Percentiles rank a stretch among this genome's conserved stretches.
phyloP scores from a whole-genome alignment of 2,888 invertebrate species.

The Epistrophe eligans region DNA sequence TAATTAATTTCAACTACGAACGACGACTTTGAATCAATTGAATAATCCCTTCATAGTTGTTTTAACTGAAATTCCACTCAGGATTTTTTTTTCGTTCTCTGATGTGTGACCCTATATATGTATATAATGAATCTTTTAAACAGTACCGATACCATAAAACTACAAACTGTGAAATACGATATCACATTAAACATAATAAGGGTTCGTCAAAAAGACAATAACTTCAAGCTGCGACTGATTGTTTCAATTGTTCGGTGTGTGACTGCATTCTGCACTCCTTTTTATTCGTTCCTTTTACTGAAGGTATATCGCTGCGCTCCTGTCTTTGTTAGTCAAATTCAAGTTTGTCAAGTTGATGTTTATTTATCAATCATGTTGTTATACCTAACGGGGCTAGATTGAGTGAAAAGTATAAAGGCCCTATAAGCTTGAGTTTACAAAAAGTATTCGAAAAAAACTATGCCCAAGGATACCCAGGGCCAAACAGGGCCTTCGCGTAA shows the following conservation, averaged over 20 bases:
- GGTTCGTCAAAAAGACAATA: conserved; percentile 22
- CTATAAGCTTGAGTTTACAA: no score
- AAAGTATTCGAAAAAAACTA: no score
- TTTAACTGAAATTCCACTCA: conserved; percentile 21
- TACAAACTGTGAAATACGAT: conserved; percentile 52
- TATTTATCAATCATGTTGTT: not conserved
- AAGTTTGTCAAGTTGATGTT: conserved; percentile 27
- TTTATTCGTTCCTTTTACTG: not conserved
- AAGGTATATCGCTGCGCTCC: not conserved
- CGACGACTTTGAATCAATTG: conserved; percentile 14
- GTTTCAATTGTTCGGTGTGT: conserved; percentile 67
- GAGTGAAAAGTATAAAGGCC: not conserved
- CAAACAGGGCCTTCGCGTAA: no score
- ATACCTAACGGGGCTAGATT: not conserved
- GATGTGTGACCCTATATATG: conserved; percentile 9
- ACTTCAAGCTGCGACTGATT: conserved; percentile 50
- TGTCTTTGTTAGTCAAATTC: conserved; percentile 7
- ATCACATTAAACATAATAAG: conserved; percentile 41
- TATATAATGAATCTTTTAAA: conserved; percentile 28
- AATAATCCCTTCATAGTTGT: conserved; percentile 2
- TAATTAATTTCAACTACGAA: conserved; percentile 27
- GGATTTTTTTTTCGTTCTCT: not conserved
- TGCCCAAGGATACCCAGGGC: no score
- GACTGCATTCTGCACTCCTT: conserved; percentile 32
- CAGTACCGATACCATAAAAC: conserved; percentile 60